Conservation (phyloP, 2,797 vertebrate genomes). For the Ptychobarbus kaznakovi region DNA sequence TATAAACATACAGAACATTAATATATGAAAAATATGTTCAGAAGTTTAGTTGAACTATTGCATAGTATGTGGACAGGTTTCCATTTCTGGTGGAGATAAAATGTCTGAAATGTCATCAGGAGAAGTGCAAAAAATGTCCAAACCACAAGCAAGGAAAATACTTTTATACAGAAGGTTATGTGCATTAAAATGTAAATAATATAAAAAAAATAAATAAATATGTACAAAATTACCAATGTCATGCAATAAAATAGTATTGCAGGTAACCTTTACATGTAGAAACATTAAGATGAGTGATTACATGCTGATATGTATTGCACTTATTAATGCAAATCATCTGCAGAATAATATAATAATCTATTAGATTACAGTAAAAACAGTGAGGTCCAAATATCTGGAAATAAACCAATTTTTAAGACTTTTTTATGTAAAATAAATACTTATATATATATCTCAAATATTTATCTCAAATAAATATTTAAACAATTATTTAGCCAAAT, state of each 20-base stretch:
- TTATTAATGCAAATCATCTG: background rate
- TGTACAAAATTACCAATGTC: background rate
- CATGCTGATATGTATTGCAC: background rate
- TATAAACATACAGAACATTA: background rate
- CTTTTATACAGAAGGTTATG: background rate
- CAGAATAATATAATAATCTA: too few species aligned
- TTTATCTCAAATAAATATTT: background rate
- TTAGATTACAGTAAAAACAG: background rate
- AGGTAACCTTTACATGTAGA: background rate
- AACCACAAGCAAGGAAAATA: background rate
- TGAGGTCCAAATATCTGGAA: background rate
- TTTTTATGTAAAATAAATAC: background rate
- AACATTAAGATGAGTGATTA: background rate
- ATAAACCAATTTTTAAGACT: background rate
- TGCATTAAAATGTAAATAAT: background rate
- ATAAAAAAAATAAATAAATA: background rate
- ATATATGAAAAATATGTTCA: background rate
- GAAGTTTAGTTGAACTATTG: background rate
- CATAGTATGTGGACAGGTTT: background rate
- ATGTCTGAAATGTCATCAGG: background rate
- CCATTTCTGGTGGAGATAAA: background rate
- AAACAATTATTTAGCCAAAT: too few species aligned
- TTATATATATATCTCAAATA: background rate
- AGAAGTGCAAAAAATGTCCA: background rate
- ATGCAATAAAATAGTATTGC: background rate